These are phyloP conservation scores for Salvelinus alpinus DNA, from an alignment of 2,113 vertebrate species.

Conservation along the genomic window DNA sequence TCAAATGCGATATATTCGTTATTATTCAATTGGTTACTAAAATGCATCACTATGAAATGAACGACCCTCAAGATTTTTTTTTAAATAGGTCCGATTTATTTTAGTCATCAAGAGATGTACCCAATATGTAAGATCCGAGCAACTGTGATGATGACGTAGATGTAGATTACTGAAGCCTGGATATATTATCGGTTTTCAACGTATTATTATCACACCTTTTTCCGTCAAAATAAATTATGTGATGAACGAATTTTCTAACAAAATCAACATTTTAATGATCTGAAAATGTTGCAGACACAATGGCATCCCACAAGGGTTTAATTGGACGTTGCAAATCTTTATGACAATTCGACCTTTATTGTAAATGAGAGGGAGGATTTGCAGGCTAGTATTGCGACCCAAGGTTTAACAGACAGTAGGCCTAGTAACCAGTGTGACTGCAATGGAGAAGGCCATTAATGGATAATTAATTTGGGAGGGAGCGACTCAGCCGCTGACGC, in stretches of 20 bases:
- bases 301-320: neutral
- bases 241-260: neutral
- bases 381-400: neutral
- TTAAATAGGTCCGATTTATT: no score
- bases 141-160: no score
- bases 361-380: conserved; percentile 7
- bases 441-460: neutral
- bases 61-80: neutral
- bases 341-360: neutral
- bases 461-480: neutral
- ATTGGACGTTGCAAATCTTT: neutral
- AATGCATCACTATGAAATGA: neutral
- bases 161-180: no score
- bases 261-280: neutral
- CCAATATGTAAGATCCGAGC: no score
- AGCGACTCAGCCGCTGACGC: neutral
- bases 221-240: no score
- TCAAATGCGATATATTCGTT: neutral
- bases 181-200: no score
- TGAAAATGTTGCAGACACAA: no score
- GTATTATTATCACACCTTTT: no score
- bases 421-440: neutral
- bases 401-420: neutral
- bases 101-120: no score
- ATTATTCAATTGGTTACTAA: neutral